Percentiles rank a stretch among this genome's conserved stretches.
Conservation (phyloP, 2,113 vertebrate species). For the Lonchura striata region DNA sequence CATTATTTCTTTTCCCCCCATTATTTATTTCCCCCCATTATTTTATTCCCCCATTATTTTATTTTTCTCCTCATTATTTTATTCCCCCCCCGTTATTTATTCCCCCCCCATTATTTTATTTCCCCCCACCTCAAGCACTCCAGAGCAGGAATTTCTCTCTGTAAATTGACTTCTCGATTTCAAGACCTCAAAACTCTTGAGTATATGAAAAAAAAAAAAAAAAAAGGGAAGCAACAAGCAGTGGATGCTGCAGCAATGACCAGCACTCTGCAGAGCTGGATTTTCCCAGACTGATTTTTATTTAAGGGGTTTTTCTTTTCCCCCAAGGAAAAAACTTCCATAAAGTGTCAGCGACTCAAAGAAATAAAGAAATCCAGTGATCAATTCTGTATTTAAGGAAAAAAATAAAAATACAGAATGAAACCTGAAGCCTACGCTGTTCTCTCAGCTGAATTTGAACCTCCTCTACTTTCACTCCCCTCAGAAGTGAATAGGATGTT, state of each 20-base stretch:
- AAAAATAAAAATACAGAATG: neutral
- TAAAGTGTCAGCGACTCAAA: neutral
- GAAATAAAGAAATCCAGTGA: neutral
- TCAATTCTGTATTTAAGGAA: neutral
- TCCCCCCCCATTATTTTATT: too few species aligned
- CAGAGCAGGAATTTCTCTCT: neutral
- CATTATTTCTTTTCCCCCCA: too few species aligned
- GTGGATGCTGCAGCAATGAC: neutral
- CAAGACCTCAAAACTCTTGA: neutral
- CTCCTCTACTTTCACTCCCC: neutral
- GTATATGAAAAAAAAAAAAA: neutral
- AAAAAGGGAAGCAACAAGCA: neutral
- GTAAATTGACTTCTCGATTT: neutral
- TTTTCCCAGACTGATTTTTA: neutral
- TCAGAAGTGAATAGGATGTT: neutral
- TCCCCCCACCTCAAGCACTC: neutral
- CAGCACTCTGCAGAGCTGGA: neutral
- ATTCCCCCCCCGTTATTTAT: neutral
- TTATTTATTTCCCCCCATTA: too few species aligned
- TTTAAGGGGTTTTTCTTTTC: neutral
- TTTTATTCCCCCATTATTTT: neutral
- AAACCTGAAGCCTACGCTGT: neutral
- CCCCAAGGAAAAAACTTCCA: neutral
- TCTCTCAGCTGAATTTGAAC: neutral
- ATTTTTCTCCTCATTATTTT: neutral